phyloP scores from a whole-genome alignment of 1,140 invertebrate species.

The Heliconius himera region DNA sequence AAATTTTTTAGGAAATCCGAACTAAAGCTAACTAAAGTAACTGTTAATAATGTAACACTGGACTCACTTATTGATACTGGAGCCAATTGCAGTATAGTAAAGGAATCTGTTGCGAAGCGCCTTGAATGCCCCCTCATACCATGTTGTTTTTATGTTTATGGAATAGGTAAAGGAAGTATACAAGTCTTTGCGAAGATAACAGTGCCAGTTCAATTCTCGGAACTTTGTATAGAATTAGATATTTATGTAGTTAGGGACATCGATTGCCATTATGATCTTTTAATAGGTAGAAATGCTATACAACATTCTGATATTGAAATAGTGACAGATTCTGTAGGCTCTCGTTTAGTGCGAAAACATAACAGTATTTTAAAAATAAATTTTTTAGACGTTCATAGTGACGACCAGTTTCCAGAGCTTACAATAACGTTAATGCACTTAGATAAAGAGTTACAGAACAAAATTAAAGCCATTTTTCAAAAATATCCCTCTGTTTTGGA shows the following conservation, averaged over 20 bases:
- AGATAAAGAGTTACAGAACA: constrained; percentile 24
- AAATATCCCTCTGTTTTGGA: constrained; percentile 41
- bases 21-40: constrained; percentile 27
- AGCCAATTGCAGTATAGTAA: constrained; percentile 38
- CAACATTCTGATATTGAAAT: constrained; percentile 32
- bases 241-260: constrained; percentile 32
- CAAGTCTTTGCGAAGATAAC: constrained; percentile 28
- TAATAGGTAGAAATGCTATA: constrained; percentile 37
- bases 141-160: constrained; percentile 15
- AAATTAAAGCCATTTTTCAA: constrained; percentile 29
- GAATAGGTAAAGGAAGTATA: constrained; percentile 33
- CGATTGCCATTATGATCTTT: constrained; percentile 30
- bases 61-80: constrained; percentile 36
- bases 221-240: constrained; percentile 38
- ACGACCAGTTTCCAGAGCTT: not conserved
- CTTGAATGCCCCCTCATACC: constrained; percentile 23
- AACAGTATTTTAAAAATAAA: not conserved
- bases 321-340: constrained; percentile 34
- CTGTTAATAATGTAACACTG: constrained; percentile 21
- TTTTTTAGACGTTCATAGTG: constrained; percentile 1
- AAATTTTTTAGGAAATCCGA: constrained; percentile 33
- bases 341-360: constrained; percentile 33
- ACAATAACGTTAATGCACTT: constrained; percentile 24
- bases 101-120: constrained; percentile 36
- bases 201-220: constrained; percentile 25